Evolutionary conservation across 1,140 invertebrate genomes (phyloP).

Genomic region (Brachionus calyciflorus): DNA sequence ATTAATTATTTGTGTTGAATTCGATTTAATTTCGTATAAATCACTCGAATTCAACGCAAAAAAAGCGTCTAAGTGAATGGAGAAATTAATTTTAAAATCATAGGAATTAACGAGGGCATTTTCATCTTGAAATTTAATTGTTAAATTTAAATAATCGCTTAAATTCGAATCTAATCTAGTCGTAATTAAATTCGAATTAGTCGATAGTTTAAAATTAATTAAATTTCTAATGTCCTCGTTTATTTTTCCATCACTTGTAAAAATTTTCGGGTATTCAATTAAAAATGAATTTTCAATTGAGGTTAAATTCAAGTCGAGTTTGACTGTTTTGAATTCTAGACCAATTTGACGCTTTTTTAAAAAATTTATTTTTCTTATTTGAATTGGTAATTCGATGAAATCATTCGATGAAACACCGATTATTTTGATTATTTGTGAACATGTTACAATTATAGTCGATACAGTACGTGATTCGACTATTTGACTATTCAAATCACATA

Average conservation of each 20-base stretch:
- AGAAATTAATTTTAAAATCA: background rate
- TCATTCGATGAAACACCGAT: conserved; percentile 12
- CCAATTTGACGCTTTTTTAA: background rate
- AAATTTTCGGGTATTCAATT: background rate
- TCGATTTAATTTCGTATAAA: background rate
- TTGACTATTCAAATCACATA: background rate
- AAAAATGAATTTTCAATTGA: conserved; percentile 1
- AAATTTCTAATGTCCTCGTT: background rate
- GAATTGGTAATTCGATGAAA: conserved; percentile 42
- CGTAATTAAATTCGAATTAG: background rate
- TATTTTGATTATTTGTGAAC: conserved; percentile 35
- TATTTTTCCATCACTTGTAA: background rate
- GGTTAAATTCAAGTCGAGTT: background rate
- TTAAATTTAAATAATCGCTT: background rate
- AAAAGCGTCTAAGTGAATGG: background rate
- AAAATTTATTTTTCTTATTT: conserved; percentile 42
- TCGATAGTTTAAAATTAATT: background rate
- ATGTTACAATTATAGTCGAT: conserved; percentile 4
- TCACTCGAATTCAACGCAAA: background rate
- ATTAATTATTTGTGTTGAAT: background rate
- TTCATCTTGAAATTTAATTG: background rate
- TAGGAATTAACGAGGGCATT: background rate
- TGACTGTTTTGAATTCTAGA: background rate
- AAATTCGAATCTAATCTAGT: background rate
- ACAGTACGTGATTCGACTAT: background rate